Conservation (phyloP, 2,888 invertebrate species). For the Aporophyla nigra region DNA sequence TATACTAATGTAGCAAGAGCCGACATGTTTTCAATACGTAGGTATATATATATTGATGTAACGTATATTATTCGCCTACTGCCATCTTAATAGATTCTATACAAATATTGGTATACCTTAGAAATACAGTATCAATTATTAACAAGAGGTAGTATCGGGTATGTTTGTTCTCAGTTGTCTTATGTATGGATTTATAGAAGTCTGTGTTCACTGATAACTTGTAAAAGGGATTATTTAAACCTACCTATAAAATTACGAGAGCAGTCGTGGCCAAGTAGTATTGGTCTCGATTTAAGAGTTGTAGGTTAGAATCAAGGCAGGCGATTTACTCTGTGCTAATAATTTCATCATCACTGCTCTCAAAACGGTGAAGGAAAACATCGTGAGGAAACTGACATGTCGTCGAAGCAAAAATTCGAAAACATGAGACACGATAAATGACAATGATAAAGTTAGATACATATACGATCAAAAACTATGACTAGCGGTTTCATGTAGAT, state of each 20-base stretch:
- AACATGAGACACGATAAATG: too few relatives aligned
- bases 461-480: background rate
- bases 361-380: too few relatives aligned
- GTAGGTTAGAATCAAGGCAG: too few relatives aligned
- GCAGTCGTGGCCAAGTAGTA: too few relatives aligned
- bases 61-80: background rate
- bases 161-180: conserved; percentile 20
- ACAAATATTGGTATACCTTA: conserved; percentile 38
- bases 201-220: background rate
- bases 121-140: conserved; percentile 44
- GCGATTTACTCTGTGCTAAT: too few relatives aligned
- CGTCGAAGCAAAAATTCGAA: too few relatives aligned
- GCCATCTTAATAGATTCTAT: conserved; percentile 30
- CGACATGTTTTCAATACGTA: conserved; percentile 8
- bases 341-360: too few relatives aligned
- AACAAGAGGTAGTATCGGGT: background rate
- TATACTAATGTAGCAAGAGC: background rate
- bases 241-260: background rate
- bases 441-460: too few relatives aligned
- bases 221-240: background rate
- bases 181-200: background rate
- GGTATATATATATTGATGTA: conserved; percentile 8
- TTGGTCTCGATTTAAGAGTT: too few relatives aligned
- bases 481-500: background rate
- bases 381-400: too few relatives aligned